Evolutionary conservation across 2,888 invertebrate genomes (phyloP).

Genomic region (Conistra vaccinii): DNA sequence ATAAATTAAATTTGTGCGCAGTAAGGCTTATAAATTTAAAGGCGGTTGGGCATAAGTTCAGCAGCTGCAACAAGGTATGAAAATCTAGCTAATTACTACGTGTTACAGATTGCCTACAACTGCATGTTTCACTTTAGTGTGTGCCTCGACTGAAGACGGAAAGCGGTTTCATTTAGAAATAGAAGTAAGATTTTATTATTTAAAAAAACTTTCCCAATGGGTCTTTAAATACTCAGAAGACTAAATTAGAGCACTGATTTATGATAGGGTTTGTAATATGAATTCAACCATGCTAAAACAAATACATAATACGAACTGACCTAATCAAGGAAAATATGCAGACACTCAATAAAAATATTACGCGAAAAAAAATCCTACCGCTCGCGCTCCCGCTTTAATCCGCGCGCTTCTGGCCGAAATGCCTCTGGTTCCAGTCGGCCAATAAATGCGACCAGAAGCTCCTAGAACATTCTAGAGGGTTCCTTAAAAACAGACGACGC

Average conservation of each 20-base stretch:
- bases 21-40: slow-evolving; percentile 31
- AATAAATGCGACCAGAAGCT: not conserved
- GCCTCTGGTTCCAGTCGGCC: not conserved
- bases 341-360: not conserved
- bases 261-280: not conserved
- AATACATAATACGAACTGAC: not conserved
- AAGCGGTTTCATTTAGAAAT: slow-evolving; percentile 31
- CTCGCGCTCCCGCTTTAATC: not conserved
- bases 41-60: slow-evolving; percentile 29
- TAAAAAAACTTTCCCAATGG: not conserved
- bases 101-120: slow-evolving; percentile 73
- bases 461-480: not conserved
- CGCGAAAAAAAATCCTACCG: too few species aligned
- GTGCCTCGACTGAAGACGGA: slow-evolving; percentile 30
- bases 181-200: not conserved
- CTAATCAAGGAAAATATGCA: not conserved
- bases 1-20: slow-evolving; percentile 26
- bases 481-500: not conserved
- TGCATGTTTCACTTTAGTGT: slow-evolving; percentile 67
- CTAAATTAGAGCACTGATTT: not conserved
- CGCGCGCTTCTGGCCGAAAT: not conserved
- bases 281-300: not conserved
- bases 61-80: slow-evolving; percentile 62
- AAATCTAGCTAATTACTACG: slow-evolving; percentile 76
- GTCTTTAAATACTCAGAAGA: not conserved